Evolutionary conservation across 2,113 vertebrate genomes (phyloP).

Genomic region (Entelurus aequoreus): DNA sequence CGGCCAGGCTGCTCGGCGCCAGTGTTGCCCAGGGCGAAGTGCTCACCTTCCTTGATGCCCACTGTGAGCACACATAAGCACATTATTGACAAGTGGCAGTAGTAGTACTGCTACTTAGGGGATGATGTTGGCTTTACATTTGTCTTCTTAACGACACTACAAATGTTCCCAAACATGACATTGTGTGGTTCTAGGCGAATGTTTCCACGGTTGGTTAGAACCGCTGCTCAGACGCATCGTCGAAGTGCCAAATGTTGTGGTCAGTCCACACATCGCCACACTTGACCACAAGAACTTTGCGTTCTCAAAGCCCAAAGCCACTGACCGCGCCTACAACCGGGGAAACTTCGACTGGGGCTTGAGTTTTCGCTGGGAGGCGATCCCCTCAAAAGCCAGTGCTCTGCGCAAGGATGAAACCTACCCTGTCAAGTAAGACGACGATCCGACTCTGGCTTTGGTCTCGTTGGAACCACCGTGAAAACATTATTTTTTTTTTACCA

Average conservation of each 20-base stretch:
- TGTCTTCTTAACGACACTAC: too few relatives aligned
- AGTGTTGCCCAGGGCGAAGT: conserved; percentile 82
- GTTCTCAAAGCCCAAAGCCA: conserved; percentile 80
- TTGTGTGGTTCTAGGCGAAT: conserved; percentile 79
- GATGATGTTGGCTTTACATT: too few relatives aligned
- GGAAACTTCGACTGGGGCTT: conserved; percentile 97
- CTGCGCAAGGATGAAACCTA: conserved; percentile 90
- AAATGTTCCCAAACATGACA: neutral
- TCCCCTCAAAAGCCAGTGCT: conserved; percentile 73
- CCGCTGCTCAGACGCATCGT: conserved; percentile 86
- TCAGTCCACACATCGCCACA: conserved; percentile 89
- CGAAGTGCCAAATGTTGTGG: conserved; percentile 85
- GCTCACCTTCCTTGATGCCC: conserved; percentile 91
- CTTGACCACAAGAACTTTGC: conserved; percentile 88
- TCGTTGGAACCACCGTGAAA: neutral
- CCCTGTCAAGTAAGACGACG: conserved; percentile 81
- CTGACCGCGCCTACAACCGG: conserved; percentile 77
- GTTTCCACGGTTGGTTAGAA: conserved; percentile 93
- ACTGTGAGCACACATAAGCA: conserved; percentile 78
- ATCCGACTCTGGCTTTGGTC: neutral
- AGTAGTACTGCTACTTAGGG: neutral
- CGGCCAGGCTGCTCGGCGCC: conserved; percentile 87
- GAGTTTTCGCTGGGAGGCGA: conserved; percentile 85
- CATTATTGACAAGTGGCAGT: neutral
- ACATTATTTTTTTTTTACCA: neutral